Conservation (phyloP, 2,113 vertebrate genomes). For the Echinops telfairi region DNA sequence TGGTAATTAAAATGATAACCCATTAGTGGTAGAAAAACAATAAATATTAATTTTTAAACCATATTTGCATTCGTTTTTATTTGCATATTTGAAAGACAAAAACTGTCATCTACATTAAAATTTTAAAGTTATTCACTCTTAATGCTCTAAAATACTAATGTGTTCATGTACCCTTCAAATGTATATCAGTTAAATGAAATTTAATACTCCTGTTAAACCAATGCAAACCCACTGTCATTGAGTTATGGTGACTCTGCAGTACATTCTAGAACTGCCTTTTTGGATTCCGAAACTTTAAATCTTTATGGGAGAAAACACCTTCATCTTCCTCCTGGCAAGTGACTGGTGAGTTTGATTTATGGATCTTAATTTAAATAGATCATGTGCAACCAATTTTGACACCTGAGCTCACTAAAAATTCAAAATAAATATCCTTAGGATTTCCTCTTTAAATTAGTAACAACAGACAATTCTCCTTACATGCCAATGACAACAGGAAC, state of each 20-base stretch:
- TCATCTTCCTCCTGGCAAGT: no score
- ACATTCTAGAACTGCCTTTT: no score
- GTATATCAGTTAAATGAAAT: conserved; percentile 19
- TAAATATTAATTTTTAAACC: not conserved
- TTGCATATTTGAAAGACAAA: not conserved
- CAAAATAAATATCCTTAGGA: not conserved
- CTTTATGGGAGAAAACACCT: no score
- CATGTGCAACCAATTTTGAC: no score
- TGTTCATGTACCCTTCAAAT: not conserved
- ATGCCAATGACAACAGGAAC: not conserved
- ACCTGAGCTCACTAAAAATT: not conserved
- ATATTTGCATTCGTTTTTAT: not conserved
- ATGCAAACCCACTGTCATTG: no score
- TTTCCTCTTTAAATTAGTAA: not conserved
- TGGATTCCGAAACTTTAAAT: no score
- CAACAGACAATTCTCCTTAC: not conserved
- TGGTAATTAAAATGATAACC: not conserved
- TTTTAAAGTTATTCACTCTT: not conserved
- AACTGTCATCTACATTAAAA: not conserved
- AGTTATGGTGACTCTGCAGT: no score
- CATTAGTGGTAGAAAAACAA: not conserved
- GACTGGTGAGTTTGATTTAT: no score
- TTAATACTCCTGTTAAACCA: not conserved
- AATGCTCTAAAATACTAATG: conserved; percentile 16
- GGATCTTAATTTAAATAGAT: no score